Evolutionary conservation across 2,888 invertebrate species (phyloP).

Genomic region (Orthosia cruda): DNA sequence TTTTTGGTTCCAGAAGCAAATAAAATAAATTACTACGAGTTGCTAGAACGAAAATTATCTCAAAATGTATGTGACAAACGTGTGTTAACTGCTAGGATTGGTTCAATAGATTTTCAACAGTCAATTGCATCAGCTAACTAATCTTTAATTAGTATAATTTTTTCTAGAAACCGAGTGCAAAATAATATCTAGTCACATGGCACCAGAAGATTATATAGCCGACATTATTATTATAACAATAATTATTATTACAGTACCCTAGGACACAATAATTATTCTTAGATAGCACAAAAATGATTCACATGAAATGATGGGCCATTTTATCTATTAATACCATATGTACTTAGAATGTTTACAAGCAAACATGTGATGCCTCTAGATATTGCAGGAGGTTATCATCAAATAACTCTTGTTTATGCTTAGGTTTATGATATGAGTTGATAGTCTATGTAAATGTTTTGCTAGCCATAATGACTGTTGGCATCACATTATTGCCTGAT

Average conservation of each 20-base stretch:
- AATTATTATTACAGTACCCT: background rate
- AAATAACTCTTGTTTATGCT: slow-evolving; percentile 55
- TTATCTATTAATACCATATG: slow-evolving; percentile 42
- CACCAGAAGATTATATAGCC: background rate
- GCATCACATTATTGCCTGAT: slow-evolving; percentile 13
- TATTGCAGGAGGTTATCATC: slow-evolving; percentile 49
- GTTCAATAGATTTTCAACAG: too few species aligned
- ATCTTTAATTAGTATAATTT: too few species aligned
- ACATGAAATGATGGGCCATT: slow-evolving; percentile 2
- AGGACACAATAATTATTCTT: slow-evolving; percentile 6
- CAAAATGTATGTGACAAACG: too few species aligned
- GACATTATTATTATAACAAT: background rate
- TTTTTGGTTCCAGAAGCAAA: too few species aligned
- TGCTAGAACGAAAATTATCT: too few species aligned
- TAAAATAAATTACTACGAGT: too few species aligned
- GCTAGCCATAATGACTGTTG: slow-evolving; percentile 31
- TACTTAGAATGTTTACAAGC: slow-evolving; percentile 38
- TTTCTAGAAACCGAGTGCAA: too few species aligned
- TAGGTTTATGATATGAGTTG: slow-evolving; percentile 47
- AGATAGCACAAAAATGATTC: slow-evolving; percentile 10
- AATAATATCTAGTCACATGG: background rate
- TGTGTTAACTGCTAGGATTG: too few species aligned
- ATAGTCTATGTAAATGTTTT: slow-evolving; percentile 52
- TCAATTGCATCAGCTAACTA: too few species aligned
- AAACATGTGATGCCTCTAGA: slow-evolving; percentile 46